Percentiles rank a stretch among this genome's conserved stretches.
Evolutionary conservation across 53 echinoderm and acorn worm genomes (phyloP).

Genomic region (Mesocentrotus franciscanus): DNA sequence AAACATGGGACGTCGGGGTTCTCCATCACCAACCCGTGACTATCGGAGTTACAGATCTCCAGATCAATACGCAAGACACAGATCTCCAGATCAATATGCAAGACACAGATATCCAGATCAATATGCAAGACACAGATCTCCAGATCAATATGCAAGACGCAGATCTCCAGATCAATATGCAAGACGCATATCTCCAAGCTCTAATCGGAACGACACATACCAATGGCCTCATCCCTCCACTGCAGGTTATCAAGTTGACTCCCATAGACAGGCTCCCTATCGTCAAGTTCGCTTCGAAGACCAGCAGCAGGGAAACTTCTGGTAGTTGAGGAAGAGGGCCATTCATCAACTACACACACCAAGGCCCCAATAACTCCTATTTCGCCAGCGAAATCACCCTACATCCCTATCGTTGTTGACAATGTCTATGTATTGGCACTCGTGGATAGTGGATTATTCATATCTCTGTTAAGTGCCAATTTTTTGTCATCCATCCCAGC

Average conservation of each 20-base stretch:
- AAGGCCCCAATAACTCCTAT: conserved; percentile 26
- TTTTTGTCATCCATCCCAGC: conserved; percentile 28
- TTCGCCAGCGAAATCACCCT: background rate
- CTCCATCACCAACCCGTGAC: conserved; percentile 20
- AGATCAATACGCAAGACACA: too few relatives aligned
- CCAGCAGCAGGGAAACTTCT: conserved; percentile 43
- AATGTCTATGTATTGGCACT: conserved; percentile 35
- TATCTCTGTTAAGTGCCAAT: conserved; percentile 41
- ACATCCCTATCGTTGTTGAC: conserved; percentile 32
- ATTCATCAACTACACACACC: conserved; percentile 27
- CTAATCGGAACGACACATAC: background rate
- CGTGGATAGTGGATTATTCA: conserved; percentile 11
- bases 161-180: too few relatives aligned
- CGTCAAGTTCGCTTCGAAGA: conserved; percentile 46
- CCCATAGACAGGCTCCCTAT: conserved; percentile 39
- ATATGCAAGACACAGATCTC: too few relatives aligned
- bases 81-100: too few relatives aligned
- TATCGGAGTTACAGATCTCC: background rate
- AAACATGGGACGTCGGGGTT: background rate
- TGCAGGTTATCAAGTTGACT: conserved; percentile 41
- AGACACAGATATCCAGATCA: conserved; percentile 1
- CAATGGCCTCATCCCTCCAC: background rate
- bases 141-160: too few relatives aligned
- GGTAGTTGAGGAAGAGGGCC: conserved; percentile 40
- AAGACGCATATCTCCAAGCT: background rate